Percentiles rank a stretch among this genome's conserved stretches.
These are phyloP conservation scores for Brachynemurus nebulosus DNA, from an alignment of 2,888 invertebrate species.

Conservation along the genomic window DNA sequence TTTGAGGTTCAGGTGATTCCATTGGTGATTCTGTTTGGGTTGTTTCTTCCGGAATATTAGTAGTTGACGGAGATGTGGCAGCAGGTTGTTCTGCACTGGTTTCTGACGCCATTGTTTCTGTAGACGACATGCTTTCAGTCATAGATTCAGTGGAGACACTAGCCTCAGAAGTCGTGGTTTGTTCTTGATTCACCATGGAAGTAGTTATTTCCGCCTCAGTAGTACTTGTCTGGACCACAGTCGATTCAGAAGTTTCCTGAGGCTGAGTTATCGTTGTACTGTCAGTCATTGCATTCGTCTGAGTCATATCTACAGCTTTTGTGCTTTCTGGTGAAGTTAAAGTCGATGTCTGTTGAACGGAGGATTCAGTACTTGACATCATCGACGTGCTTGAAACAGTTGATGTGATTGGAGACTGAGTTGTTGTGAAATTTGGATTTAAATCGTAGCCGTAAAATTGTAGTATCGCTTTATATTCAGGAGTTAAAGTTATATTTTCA, in stretches of 20 bases:
- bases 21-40: not conserved
- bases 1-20: not conserved
- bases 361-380: not conserved
- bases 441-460: conserved; percentile 73
- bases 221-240: not conserved
- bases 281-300: not conserved
- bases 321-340: not conserved
- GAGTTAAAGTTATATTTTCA: conserved; percentile 59
- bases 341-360: conserved; percentile 2
- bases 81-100: not conserved
- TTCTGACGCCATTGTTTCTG: not conserved
- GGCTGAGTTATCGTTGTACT: not conserved
- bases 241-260: not conserved
- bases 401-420: conserved; percentile 15
- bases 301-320: not conserved
- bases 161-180: not conserved
- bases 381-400: conserved; percentile 10
- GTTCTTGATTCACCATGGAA: not conserved
- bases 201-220: not conserved
- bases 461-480: conserved; percentile 58
- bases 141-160: not conserved
- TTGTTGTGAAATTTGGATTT: conserved; percentile 31
- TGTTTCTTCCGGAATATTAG: not conserved
- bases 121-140: not conserved
- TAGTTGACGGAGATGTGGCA: not conserved